Evolutionary conservation across 2,888 invertebrate genomes (phyloP).

Genomic region (Hermodice carunculata): DNA sequence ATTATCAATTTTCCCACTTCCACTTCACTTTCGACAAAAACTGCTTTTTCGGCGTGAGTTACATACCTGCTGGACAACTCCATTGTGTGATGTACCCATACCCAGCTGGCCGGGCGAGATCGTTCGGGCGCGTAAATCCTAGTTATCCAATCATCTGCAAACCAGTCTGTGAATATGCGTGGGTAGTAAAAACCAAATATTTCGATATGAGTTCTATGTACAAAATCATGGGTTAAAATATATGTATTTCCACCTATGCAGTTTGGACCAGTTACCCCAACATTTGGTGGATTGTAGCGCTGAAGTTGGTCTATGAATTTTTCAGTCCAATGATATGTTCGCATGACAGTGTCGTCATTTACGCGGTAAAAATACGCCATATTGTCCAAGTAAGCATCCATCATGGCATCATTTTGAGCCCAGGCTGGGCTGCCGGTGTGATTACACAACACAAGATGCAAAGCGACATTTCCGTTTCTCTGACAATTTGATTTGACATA

Average conservation of each 20-base stretch:
- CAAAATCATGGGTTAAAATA: constrained; percentile 46
- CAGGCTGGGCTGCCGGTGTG: constrained; percentile 43
- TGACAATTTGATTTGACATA: constrained; percentile 25
- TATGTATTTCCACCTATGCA: constrained; percentile 41
- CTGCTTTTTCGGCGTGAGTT: constrained; percentile 40
- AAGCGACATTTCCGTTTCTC: constrained; percentile 29
- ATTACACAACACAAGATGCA: constrained; percentile 43
- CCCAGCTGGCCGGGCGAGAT: constrained; percentile 34
- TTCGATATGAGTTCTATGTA: constrained; percentile 45
- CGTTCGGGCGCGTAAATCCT: constrained; percentile 54
- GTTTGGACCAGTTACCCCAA: constrained; percentile 46
- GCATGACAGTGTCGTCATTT: constrained; percentile 45
- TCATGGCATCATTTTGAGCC: constrained; percentile 49
- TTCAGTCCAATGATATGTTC: constrained; percentile 42
- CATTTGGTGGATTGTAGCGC: constrained; percentile 40
- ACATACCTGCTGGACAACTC: constrained; percentile 42
- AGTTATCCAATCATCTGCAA: constrained; percentile 85
- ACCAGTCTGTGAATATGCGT: constrained; percentile 49
- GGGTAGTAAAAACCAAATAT: constrained; percentile 48
- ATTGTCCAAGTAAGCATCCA: constrained; percentile 48
- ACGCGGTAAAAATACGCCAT: constrained; percentile 45
- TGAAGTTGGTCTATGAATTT: constrained; percentile 39
- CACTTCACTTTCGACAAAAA: constrained; percentile 38
- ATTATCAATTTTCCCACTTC: constrained; percentile 40
- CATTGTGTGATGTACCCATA: constrained; percentile 44